Evolutionary conservation across 2,888 invertebrate species (phyloP).

Genomic region (Cyaniris semiargus): DNA sequence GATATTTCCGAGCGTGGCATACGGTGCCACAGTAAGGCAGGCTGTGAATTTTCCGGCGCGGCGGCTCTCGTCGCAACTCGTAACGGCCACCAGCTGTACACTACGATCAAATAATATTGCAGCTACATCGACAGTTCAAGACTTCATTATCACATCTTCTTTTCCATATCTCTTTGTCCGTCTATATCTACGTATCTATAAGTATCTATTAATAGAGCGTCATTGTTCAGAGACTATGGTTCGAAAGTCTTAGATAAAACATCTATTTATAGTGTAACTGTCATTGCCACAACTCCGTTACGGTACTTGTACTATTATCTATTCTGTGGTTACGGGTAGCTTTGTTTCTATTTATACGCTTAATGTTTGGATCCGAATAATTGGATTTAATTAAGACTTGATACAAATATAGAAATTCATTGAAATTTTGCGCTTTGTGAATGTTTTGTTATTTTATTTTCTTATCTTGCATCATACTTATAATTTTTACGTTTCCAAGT

Average conservation of each 20-base stretch:
- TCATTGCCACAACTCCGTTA: not conserved
- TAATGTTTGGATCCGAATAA: not conserved
- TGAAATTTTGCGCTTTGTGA: not conserved
- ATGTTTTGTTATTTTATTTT: not conserved
- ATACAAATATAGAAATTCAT: not conserved
- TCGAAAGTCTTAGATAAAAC: not conserved
- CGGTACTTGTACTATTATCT: too few species aligned
- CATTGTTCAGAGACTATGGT: constrained; percentile 6
- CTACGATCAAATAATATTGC: not conserved
- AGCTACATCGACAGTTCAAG: not conserved
- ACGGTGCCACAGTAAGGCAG: not conserved
- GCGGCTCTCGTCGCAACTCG: not conserved
- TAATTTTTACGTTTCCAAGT: not conserved
- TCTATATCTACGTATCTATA: not conserved
- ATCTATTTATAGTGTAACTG: not conserved
- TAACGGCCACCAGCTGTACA: not conserved
- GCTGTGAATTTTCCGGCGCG: not conserved
- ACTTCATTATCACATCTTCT: too few species aligned
- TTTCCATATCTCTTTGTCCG: not conserved
- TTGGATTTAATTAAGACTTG: not conserved
- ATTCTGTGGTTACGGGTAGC: too few species aligned
- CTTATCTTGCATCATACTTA: not conserved
- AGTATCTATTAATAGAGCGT: not conserved
- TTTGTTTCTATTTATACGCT: not conserved
- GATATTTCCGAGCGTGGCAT: too few species aligned